Base-by-base conservation (phyloP, 2,888 invertebrate species). In the Ormia ochracea region DNA sequence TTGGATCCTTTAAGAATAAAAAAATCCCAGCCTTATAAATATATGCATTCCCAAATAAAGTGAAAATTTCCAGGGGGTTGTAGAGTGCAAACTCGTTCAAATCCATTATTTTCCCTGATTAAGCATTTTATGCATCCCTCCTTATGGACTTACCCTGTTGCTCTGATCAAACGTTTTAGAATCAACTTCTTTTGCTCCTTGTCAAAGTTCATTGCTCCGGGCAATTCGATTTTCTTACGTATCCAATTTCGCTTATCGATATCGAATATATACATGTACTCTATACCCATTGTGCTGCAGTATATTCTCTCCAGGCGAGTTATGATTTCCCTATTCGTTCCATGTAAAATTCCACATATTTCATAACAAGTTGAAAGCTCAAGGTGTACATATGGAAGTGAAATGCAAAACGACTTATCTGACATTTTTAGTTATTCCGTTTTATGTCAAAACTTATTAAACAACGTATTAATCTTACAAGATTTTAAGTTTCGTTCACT, bases 201-300 rank as follows among this genome's bases (percentile, higher is more conserved):
- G 75, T 93, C 93, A 88, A 98, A 93, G 85, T 95, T 94, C 91
- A 96, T 95, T 9, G 93, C 91, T 43, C 95, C 95, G 6, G 99
- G 99, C 0, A 96, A 95, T 90, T 99, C 99, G 91, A 99, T 95
- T 82, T 95, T 94, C 89, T 97, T 95, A 82, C 99, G 92, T 87
- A 99, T 98, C 99, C 99, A 99, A 90, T 98, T 98, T 89, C 98
- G 98, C 90, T 99, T 98, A 86, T 99, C 98, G 90, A 97, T 90
- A 38, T 98, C 98, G 90, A 99, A 99, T 89, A 99, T 98, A 90
- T 99, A 99, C 99, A 99, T 99, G 89, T 97, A 99, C 90, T 99
- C 99, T 1, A 98, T 96, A 33, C 99, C 99, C 86, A 99, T 98
- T 90, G 97, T 97, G 84, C 96, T 94, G 89, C 99, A 99, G 89